Evolutionary conservation across 1,140 invertebrate genomes (phyloP).

Genomic region (Drosophila mayri): DNA sequence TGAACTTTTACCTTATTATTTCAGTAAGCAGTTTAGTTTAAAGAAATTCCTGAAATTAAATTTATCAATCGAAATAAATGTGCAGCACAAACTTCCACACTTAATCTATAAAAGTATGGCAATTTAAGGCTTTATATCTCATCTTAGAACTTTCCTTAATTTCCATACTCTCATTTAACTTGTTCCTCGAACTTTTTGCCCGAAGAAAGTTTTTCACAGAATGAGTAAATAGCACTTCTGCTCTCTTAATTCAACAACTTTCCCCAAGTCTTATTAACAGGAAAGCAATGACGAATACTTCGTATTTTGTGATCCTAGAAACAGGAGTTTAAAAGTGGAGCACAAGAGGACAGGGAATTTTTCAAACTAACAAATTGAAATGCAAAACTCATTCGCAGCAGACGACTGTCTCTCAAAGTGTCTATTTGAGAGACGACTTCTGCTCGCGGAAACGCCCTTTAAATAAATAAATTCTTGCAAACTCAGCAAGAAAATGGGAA

Average conservation of each 20-base stretch:
- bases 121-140: not conserved
- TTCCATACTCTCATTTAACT: constrained; percentile 3
- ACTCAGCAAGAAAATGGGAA: constrained; percentile 35
- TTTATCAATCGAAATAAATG: not conserved
- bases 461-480: constrained; percentile 72
- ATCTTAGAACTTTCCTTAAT: constrained; percentile 1
- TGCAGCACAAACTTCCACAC: not conserved
- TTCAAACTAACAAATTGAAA: constrained; percentile 65
- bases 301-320: constrained; percentile 1
- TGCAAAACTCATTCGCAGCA: constrained; percentile 59
- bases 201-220: not conserved
- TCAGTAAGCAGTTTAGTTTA: not conserved
- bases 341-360: not conserved
- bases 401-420: constrained; percentile 43
- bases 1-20: not conserved
- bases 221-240: constrained; percentile 9
- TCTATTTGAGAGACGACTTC: constrained; percentile 20
- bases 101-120: not conserved
- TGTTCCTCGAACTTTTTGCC: not conserved
- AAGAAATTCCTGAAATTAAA: not conserved
- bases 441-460: constrained; percentile 22
- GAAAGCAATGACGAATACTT: constrained; percentile 12
- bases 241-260: constrained; percentile 34
- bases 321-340: constrained; percentile 8
- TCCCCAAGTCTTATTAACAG: constrained; percentile 26